Evolutionary conservation across 2,797 vertebrate genomes (phyloP), one percentile per base, ranked within the genome.

Genomic region (Darevskia mixta): DNA sequence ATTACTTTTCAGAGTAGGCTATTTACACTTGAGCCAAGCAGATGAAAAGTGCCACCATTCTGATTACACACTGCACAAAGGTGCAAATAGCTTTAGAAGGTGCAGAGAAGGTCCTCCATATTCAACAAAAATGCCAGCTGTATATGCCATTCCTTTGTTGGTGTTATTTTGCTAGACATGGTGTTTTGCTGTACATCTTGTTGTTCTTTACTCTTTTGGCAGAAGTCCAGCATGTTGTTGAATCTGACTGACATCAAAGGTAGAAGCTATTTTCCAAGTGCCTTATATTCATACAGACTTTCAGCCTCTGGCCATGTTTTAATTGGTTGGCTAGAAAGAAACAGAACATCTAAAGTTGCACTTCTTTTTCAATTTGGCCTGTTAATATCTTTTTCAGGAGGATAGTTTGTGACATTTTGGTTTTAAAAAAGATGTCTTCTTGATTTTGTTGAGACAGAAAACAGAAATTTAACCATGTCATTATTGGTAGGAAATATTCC

Each of bases 241-340:
- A 58, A 80, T 86, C 23, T 78, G 66, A 4, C 2, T 25, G 43
- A 69, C 66, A 20, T 76, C 66, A 79, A 77, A 89, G 66, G 69
- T n/a, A 18, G 71, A 25, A 91, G 13, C 76, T 0, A 66, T 87
- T 88, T 75, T 64, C 75, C 29, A 71, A 78, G 6, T 71, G 15
- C 11, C 23, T 90, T 79, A 38, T 61, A 86, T 15, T 8, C 23
- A 73, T 83, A 45, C 5, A 66, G 15, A 49, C 90, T 87, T 88
- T 79, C 77, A 90, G 92, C 29, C 1, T 45, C 0, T 20, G 8
- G 20, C 25, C 35, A 43, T n/a, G 38, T 64, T 89, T 89, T 55
- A 92, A 81, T 85, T 86, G 83, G 17, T 8, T 80, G 23, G 79
- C 58, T 66, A 90, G 43, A 6, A 86, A 90, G 11, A 90, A 1